phyloP scores from a whole-genome alignment of 2,888 invertebrate genomes.

The Caenorhabditis becei region DNA sequence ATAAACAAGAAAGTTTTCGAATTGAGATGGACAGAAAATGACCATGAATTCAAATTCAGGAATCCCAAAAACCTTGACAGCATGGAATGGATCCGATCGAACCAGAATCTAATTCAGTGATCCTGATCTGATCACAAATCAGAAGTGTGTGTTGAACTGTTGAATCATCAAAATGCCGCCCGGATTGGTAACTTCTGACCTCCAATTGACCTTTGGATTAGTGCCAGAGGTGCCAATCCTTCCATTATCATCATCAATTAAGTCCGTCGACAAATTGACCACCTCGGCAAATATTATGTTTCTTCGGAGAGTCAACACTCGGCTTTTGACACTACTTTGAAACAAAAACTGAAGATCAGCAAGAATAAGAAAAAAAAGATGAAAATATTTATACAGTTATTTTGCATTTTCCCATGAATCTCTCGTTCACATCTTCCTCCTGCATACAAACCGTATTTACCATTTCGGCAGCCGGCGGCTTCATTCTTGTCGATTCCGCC shows the following conservation, averaged over 20 bases:
- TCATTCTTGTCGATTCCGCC: neutral
- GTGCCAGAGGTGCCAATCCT: constrained; percentile 6
- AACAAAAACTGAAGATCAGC: neutral
- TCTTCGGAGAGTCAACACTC: neutral
- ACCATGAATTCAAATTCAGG: no score
- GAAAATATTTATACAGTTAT: neutral
- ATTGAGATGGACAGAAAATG: no score
- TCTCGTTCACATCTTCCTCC: neutral
- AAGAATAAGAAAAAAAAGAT: neutral
- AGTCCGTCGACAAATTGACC: constrained; percentile 16
- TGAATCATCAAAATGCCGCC: neutral
- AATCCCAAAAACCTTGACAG: no score
- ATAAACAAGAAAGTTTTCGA: neutral
- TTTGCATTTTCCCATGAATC: constrained; percentile 5
- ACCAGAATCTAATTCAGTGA: no score
- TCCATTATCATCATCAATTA: constrained; percentile 6
- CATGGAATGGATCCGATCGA: no score
- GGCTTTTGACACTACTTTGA: constrained; percentile 1
- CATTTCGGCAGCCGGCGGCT: constrained; percentile 4
- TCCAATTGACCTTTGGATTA: neutral
- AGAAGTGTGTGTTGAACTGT: neutral
- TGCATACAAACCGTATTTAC: constrained; percentile 9
- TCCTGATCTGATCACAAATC: no score
- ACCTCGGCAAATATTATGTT: constrained; percentile 39
- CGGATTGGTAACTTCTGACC: neutral